Evolutionary conservation across 37 sponge, comb jelly and placozoan genomes (phyloP), one percentile per base, ranked within the genome.

Genomic region (Haliclona indistincta): DNA sequence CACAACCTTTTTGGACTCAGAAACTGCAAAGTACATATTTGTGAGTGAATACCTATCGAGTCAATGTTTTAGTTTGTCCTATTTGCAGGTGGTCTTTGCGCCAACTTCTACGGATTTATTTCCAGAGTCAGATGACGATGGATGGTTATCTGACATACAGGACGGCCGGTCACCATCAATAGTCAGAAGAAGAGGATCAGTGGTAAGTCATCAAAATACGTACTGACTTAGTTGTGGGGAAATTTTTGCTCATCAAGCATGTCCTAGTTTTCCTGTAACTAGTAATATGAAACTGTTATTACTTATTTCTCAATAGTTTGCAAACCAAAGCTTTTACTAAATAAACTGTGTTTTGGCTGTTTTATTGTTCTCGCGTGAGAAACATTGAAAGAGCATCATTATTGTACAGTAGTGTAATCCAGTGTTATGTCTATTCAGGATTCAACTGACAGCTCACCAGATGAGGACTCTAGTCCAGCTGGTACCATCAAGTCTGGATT

Each of bases 401-500:
- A n/a, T n/a, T n/a, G n/a, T n/a, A n/a, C n/a, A n/a, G n/a, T n/a
- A n/a, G n/a, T n/a, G n/a, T n/a, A n/a, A n/a, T n/a, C n/a, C n/a
- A n/a, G n/a, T n/a, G n/a, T n/a, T n/a, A n/a, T n/a, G n/a, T n/a
- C n/a, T 32, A 8, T 38, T 36, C 38, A 72, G 73, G 56, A 51
- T 54, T 33, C 39, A 55, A 60, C 63, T 3, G 60, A 35, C n/a
- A 36, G 22, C 22, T 71, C 28, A 38, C n/a, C 42, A 34, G 67
- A 64, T 47, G 43, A 43, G 15, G 42, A 47, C 2, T 4, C 8
- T 11, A 49, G 45, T 2, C 56, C 40, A 4, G 43, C 11, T 3
- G 80, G 73, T n/a, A 53, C 78, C 2, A 52, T 89, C 19, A 89
- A 82, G 56, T 84, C 83, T 70, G 89, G 89, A 2, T 89, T 89